Evolutionary conservation across 2,113 vertebrate species (phyloP).

Genomic region (Erythrocercus mccallii): DNA sequence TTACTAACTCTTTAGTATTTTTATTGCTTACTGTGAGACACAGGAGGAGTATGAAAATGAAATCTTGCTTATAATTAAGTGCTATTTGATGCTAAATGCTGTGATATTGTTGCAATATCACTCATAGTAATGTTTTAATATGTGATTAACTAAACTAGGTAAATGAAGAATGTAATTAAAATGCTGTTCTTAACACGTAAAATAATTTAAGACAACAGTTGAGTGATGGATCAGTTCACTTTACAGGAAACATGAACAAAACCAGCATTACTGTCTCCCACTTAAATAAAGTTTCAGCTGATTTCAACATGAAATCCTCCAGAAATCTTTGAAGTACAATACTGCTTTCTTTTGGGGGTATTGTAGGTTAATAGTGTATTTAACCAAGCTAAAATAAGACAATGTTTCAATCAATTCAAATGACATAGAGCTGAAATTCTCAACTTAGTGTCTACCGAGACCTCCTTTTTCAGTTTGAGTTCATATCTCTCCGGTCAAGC

Average conservation of each 20-base stretch:
- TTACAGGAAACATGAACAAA: neutral
- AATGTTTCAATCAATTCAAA: neutral
- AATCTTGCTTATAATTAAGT: neutral
- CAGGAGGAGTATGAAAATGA: neutral
- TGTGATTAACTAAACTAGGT: neutral
- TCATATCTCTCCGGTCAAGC: neutral
- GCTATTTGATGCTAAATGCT: neutral
- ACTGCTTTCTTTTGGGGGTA: neutral
- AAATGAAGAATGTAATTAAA: constrained; percentile 23
- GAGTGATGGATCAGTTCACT: neutral
- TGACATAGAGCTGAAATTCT: neutral
- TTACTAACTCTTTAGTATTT: neutral
- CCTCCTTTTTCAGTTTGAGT: neutral
- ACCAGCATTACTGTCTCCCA: neutral
- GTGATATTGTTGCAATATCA: neutral
- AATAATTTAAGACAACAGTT: neutral
- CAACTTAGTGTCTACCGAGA: neutral
- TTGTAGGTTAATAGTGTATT: neutral
- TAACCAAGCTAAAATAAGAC: neutral
- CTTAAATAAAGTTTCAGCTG: neutral
- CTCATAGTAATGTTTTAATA: neutral
- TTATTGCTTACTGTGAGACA: neutral
- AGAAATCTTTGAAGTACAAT: neutral
- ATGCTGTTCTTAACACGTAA: neutral
- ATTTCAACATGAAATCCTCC: neutral